A percentile compares a stretch with the other conserved stretches of the same genome.
Evolutionary conservation across 2,113 vertebrate species (phyloP).

Genomic region (Tretioscincus oriximinensis): DNA sequence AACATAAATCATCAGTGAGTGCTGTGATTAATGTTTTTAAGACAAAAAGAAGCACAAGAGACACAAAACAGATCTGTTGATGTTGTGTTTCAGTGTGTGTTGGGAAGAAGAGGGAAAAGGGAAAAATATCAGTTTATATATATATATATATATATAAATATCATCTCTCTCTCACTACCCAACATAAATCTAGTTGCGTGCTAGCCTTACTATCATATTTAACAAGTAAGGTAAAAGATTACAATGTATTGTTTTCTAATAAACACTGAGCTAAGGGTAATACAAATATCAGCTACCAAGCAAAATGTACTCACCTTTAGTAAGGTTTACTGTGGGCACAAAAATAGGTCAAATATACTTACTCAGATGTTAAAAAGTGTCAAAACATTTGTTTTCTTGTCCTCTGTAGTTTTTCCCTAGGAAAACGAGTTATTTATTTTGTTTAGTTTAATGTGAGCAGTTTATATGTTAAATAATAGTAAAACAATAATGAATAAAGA

Average conservation of each 20-base stretch:
- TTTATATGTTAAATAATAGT: neutral
- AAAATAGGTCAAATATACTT: conserved; percentile 46
- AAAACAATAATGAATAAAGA: neutral
- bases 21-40: conserved; percentile 95
- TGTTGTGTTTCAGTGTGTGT: conserved; percentile 65
- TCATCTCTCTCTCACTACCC: neutral
- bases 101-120: conserved; percentile 56
- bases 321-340: conserved; percentile 5
- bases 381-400: conserved; percentile 29
- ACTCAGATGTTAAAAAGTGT: conserved; percentile 44
- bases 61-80: conserved; percentile 84
- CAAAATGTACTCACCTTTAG: conserved; percentile 44
- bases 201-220: neutral
- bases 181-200: conserved; percentile 1
- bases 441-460: no score
- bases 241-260: conserved; percentile 29
- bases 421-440: no score
- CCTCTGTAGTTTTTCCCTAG: neutral
- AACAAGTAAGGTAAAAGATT: conserved; percentile 19
- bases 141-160: no score
- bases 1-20: conserved; percentile 94
- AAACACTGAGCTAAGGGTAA: conserved; percentile 45
- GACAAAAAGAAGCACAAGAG: conserved; percentile 87
- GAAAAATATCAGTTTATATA: conserved; percentile 40
- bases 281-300: conserved; percentile 53